Conservation (phyloP, 2,113 vertebrate genomes). For the Esox niger region DNA sequence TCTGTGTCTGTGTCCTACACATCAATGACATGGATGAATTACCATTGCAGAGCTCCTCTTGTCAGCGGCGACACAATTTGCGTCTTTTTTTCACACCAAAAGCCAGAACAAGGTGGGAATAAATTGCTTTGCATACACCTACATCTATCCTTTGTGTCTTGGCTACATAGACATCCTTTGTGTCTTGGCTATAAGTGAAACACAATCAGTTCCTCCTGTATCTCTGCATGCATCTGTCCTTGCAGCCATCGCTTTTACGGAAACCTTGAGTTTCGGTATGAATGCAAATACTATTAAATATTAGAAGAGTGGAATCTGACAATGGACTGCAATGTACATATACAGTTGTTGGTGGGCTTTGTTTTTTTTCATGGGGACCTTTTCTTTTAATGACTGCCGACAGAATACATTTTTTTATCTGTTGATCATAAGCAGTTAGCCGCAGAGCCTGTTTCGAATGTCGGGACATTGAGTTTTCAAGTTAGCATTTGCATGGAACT, state of each 20-base stretch:
- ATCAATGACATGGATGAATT: constrained; percentile 45
- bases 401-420: too few species aligned
- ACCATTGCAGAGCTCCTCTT: constrained; percentile 39
- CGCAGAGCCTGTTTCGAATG: too few species aligned
- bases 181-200: constrained; percentile 65
- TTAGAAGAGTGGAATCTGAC: constrained; percentile 45
- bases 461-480: too few species aligned
- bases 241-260: constrained; percentile 60
- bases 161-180: constrained; percentile 51
- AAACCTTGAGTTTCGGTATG: constrained; percentile 52
- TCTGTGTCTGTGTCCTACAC: constrained; percentile 48
- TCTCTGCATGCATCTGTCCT: constrained; percentile 30
- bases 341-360: neutral
- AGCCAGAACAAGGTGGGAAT: constrained; percentile 45
- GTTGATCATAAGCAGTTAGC: too few species aligned
- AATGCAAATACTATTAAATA: constrained; percentile 58
- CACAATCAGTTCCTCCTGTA: constrained; percentile 44
- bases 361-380: neutral
- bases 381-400: neutral
- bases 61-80: constrained; percentile 33
- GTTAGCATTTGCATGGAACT: too few species aligned
- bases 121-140: constrained; percentile 63
- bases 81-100: constrained; percentile 11
- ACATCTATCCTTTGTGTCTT: constrained; percentile 54
- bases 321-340: constrained; percentile 45